phyloP scores from a whole-genome alignment of 2,888 invertebrate genomes.

The Meandrusa payeni region DNA sequence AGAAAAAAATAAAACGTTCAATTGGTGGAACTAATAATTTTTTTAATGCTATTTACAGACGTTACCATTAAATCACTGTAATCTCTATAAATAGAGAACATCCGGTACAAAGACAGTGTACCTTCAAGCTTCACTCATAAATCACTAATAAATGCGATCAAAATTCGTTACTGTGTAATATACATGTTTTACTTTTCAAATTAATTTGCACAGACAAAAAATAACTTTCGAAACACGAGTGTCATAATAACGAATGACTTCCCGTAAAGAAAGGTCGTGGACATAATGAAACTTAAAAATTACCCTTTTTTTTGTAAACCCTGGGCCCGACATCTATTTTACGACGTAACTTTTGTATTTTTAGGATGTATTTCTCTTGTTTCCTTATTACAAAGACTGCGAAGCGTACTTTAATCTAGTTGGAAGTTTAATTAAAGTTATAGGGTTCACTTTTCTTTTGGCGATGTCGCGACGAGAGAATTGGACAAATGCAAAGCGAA shows the following conservation, averaged over 20 bases:
- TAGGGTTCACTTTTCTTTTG: constrained; percentile 3
- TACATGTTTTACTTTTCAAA: not conserved
- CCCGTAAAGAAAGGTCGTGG: constrained; percentile 4
- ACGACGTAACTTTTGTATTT: constrained; percentile 17
- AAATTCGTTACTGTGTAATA: no score
- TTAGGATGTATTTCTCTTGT: constrained; percentile 9
- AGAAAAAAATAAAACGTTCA: no score
- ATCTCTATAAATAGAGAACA: no score
- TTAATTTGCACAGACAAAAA: constrained; percentile 1
- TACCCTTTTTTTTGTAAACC: constrained; percentile 16
- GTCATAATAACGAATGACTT: constrained; percentile 13
- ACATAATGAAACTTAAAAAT: constrained; percentile 15
- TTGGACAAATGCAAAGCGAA: not conserved
- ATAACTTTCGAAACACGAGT: not conserved
- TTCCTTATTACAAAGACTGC: constrained; percentile 3
- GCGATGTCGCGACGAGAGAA: not conserved
- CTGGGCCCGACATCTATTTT: constrained; percentile 11
- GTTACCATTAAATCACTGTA: no score
- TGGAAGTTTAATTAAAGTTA: constrained; percentile 15
- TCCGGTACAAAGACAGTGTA: no score
- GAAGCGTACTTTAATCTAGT: constrained; percentile 5
- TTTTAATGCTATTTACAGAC: no score
- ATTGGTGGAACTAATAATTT: no score
- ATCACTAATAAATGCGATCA: no score
- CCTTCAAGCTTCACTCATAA: no score